A percentile compares a stretch with the other conserved stretches of the same genome.
Evolutionary conservation across 2,888 invertebrate species (phyloP).

Genomic region (Andrena trimmerana): DNA sequence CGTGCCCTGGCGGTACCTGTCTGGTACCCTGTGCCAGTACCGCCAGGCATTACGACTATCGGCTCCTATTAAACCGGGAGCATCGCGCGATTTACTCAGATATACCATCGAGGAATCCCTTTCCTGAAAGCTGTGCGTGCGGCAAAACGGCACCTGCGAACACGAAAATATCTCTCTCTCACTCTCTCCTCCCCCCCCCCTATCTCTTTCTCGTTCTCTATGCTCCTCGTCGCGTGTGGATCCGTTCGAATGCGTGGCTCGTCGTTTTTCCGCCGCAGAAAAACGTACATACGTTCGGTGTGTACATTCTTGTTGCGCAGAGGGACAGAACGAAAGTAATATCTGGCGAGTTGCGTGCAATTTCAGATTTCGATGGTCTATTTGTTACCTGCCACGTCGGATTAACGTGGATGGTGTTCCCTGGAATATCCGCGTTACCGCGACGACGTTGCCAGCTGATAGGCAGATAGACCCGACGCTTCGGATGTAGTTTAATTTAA

Average conservation of each 20-base stretch:
- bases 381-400: constrained; percentile 10
- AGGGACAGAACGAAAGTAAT: constrained; percentile 2
- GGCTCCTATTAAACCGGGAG: constrained; percentile 55
- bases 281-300: not conserved
- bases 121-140: constrained; percentile 38
- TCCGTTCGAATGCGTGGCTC: not conserved
- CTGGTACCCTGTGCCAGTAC: constrained; percentile 27
- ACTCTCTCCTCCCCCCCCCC: not conserved
- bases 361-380: constrained; percentile 32
- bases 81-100: constrained; percentile 51
- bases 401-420: constrained; percentile 17
- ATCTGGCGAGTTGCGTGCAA: constrained; percentile 1
- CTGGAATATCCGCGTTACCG: not conserved
- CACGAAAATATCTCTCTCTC: constrained; percentile 4
- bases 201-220: too few relatives aligned
- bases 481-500: constrained; percentile 27
- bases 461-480: constrained; percentile 6
- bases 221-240: constrained; percentile 12
- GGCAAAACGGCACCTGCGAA: constrained; percentile 42
- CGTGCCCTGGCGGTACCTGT: constrained; percentile 50
- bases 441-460: constrained; percentile 15
- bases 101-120: constrained; percentile 15
- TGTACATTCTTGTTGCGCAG: not conserved
- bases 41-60: constrained; percentile 54
- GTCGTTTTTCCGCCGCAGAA: not conserved